These are phyloP conservation scores for Busseola fusca DNA, from an alignment of 2,888 invertebrate genomes.

Conservation along the genomic window DNA sequence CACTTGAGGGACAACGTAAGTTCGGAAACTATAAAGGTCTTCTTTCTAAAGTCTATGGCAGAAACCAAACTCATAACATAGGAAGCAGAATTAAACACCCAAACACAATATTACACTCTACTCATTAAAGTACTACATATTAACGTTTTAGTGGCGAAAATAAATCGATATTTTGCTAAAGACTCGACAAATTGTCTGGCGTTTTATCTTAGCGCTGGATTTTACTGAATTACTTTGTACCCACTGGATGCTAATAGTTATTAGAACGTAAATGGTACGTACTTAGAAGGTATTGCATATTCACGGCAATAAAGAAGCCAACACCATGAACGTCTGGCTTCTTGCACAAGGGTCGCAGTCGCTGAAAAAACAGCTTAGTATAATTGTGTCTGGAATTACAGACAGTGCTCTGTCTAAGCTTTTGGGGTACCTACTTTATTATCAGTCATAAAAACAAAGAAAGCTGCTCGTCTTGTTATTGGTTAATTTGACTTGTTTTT, in stretches of 20 bases:
- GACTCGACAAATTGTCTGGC: background rate
- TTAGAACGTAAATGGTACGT: background rate
- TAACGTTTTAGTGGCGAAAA: background rate
- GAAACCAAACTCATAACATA: too few relatives aligned
- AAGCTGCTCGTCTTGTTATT: conserved; percentile 1
- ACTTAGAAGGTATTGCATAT: conserved; percentile 13
- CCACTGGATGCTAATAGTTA: background rate
- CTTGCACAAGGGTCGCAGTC: conserved; percentile 15
- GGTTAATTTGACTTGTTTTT: background rate
- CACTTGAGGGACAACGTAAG: too few relatives aligned
- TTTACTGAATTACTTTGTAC: background rate
- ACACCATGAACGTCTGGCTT: conserved; percentile 33
- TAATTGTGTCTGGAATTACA: conserved; percentile 49
- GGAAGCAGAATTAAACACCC: too few relatives aligned
- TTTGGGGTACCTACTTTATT: conserved; percentile 11
- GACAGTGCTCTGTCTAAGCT: conserved; percentile 31
- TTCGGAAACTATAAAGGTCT: too few relatives aligned
- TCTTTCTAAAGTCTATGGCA: too few relatives aligned
- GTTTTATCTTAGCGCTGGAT: background rate
- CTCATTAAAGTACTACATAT: too few relatives aligned
- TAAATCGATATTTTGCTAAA: background rate
- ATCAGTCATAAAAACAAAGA: conserved; percentile 2
- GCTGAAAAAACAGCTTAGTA: conserved; percentile 43
- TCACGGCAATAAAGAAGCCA: conserved; percentile 28
- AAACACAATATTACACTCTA: too few relatives aligned